Evolutionary conservation across 2,113 vertebrate species (phyloP), one percentile per base, ranked within the genome.

Genomic region (Gavia stellata): DNA sequence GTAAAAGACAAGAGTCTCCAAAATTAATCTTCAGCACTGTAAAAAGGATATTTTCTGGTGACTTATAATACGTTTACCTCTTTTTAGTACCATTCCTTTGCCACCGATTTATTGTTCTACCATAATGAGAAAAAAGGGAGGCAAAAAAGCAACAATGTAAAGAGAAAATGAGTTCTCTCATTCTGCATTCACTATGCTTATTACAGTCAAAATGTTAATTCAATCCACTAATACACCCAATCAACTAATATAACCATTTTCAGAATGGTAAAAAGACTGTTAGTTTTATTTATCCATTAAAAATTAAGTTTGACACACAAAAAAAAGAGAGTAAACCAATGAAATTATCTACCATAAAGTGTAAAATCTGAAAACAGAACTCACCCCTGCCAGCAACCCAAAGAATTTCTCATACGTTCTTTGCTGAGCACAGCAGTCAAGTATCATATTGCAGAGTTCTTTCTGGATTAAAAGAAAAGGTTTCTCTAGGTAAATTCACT

Each of bases 371-470:
- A 88, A 45, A 96, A 36, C 15, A 63, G 53, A 81, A 97, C 99
- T 99, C 96, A 99, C 99, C 98, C 99, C 99, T 36, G 99, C 99
- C 81, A 99, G 97, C 56, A 99, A 98, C 21, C 99, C 99, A 44
- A 99, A 99, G 98, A 99, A 99, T 97, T 99, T 99, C 95, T 99
- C 99, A 0, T 99, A 99, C 10, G 99, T 99, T 86, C 99, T 99
- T 97, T 99, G 99, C 90, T 99, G 99, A 94, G 99, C 99, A 96
- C 99, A 99, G 97, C 99, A 99, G 97, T 99, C 99, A 92, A 99
- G 98, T 97, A 99, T 99, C 99, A 99, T 99, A 98, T 99, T 99
- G 96, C 99, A 99, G 84, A 99, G 98, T 97, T 99, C 99, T 97
- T 99, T 99, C 99, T 99, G 97, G 97, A 94, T 94, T 88, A 88